Conservation (phyloP, 1,140 invertebrate genomes). For the Drosophila saltans region DNA sequence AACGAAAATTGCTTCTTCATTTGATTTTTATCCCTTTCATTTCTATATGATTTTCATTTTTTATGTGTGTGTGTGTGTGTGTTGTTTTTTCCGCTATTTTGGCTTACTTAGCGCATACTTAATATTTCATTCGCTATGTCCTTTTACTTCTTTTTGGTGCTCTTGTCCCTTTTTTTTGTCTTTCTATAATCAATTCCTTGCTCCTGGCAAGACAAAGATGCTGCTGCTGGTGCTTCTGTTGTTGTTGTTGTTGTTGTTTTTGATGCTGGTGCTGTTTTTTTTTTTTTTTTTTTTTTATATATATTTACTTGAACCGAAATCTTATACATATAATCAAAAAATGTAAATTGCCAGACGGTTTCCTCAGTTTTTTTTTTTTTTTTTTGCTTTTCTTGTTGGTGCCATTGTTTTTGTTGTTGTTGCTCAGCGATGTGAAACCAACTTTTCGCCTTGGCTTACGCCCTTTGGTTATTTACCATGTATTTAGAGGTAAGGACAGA, state of each 20-base stretch:
- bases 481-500: constrained; percentile 51
- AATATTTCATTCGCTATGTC: constrained; percentile 48
- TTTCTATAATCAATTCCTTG: constrained; percentile 14
- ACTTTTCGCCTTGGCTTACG: constrained; percentile 59
- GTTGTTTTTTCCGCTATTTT: constrained; percentile 14
- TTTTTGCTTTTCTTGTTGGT: background rate
- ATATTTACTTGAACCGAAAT: constrained; percentile 68
- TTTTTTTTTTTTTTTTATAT: constrained; percentile 30
- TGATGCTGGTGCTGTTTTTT: background rate
- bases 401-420: constrained; percentile 30
- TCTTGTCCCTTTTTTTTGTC: constrained; percentile 22
- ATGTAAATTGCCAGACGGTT: constrained; percentile 60
- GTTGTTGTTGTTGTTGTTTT: background rate
- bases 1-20: constrained; percentile 16
- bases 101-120: constrained; percentile 52
- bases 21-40: constrained; percentile 44
- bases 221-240: background rate
- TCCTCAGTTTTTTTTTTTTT: background rate
- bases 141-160: constrained; percentile 26
- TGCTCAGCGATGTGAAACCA: constrained; percentile 60
- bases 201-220: constrained; percentile 2
- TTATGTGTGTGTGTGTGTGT: constrained; percentile 3
- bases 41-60: constrained; percentile 37
- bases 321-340: constrained; percentile 64
- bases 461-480: constrained; percentile 30